Conservation (phyloP, 2,888 invertebrate species). For the Cosmia pyralina region DNA sequence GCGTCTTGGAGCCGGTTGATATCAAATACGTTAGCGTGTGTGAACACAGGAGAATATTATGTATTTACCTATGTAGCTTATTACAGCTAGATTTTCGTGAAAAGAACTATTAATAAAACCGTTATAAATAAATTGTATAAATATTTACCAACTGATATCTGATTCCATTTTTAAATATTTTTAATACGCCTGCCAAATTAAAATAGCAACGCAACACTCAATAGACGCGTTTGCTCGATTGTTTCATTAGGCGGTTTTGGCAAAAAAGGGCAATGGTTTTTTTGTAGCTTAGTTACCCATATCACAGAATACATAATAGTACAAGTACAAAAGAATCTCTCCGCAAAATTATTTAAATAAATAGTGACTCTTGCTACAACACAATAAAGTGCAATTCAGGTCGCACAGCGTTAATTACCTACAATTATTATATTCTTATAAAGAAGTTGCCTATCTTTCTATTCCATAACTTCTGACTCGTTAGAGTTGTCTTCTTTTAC, state of each 20-base stretch:
- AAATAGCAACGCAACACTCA: constrained; percentile 8
- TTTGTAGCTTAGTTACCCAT: not conserved
- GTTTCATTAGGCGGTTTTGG: not conserved
- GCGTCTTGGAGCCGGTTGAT: constrained; percentile 20
- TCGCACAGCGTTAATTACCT: too few relatives aligned
- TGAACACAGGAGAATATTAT: not conserved
- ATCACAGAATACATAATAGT: too few relatives aligned
- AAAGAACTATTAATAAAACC: not conserved
- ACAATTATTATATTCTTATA: too few relatives aligned
- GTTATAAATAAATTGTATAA: not conserved
- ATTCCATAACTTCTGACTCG: too few relatives aligned
- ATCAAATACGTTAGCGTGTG: constrained; percentile 13
- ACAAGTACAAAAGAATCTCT: too few relatives aligned
- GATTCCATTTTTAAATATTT: not conserved
- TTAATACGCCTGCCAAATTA: not conserved
- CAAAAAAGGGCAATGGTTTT: not conserved
- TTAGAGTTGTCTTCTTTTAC: too few relatives aligned
- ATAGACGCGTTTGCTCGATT: not conserved
- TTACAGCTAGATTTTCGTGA: not conserved
- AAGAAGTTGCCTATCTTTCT: too few relatives aligned
- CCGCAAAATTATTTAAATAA: too few relatives aligned
- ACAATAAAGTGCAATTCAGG: not conserved
- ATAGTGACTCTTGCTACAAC: too few relatives aligned
- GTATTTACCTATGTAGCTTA: not conserved
- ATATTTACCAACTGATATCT: not conserved